Evolutionary conservation across 2,888 invertebrate genomes (phyloP).

Genomic region (Tiliacea aurago): DNA sequence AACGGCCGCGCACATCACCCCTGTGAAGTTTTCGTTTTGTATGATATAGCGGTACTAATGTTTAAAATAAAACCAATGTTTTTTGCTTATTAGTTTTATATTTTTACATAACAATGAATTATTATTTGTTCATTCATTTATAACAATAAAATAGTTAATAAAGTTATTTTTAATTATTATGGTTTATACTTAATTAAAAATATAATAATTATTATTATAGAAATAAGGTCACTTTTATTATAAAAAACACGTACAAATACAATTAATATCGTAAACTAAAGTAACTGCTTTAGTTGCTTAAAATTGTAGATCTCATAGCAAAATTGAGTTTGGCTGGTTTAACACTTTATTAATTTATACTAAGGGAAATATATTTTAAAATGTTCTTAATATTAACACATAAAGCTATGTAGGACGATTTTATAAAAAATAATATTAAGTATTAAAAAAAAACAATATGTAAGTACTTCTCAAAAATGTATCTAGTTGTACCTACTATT

Average conservation of each 20-base stretch:
- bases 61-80: constrained; percentile 8
- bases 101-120: not conserved
- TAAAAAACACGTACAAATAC: no score
- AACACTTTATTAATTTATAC: not conserved
- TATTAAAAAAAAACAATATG: not conserved
- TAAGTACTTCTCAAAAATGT: not conserved
- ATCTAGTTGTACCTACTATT: not conserved
- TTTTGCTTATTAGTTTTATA: not conserved
- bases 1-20: not conserved
- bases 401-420: constrained; percentile 27
- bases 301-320: no score
- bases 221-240: no score
- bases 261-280: no score
- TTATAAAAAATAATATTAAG: not conserved
- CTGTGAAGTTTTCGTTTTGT: not conserved
- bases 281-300: not conserved
- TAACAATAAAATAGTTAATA: not conserved
- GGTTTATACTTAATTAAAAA: no score
- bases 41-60: not conserved
- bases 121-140: not conserved
- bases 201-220: no score
- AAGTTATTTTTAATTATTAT: no score
- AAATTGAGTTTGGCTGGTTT: not conserved
- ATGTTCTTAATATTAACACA: not conserved
- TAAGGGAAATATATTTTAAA: not conserved